A percentile compares a stretch with the other conserved stretches of the same genome.
phyloP scores from a whole-genome alignment of 1,140 invertebrate genomes.

The Bombus waltoni region DNA sequence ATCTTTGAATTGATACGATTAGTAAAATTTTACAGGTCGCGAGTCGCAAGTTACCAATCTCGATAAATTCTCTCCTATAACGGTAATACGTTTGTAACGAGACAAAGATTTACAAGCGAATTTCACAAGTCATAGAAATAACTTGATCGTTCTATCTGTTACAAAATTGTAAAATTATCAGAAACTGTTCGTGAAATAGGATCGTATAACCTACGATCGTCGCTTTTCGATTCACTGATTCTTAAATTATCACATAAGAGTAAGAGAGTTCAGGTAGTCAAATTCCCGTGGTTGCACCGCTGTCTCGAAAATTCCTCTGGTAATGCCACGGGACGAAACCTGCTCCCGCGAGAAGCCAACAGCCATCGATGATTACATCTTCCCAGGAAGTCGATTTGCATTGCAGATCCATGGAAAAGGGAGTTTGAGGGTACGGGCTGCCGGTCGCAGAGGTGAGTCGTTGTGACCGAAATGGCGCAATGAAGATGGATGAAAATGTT shows the following conservation, averaged over 20 bases:
- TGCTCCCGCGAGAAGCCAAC: neutral
- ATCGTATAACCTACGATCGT: neutral
- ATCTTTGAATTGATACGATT: neutral
- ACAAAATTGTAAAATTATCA: neutral
- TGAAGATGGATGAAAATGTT: slow-evolving; percentile 3
- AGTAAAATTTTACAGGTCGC: neutral
- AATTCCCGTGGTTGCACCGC: neutral
- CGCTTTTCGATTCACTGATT: neutral
- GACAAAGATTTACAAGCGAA: neutral
- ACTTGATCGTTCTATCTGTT: too few relatives aligned
- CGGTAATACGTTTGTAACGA: too few relatives aligned
- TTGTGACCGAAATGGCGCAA: neutral
- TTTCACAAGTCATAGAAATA: neutral
- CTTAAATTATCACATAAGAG: neutral
- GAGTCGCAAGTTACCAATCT: too few relatives aligned
- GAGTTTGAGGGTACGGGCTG: neutral
- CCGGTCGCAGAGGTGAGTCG: neutral
- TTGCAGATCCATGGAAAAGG: slow-evolving; percentile 8
- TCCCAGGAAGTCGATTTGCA: slow-evolving; percentile 44
- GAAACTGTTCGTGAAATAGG: neutral
- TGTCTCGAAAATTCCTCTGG: neutral
- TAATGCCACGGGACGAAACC: neutral
- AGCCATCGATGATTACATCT: slow-evolving; percentile 13
- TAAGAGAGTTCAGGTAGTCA: neutral
- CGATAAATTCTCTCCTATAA: too few relatives aligned